Percentiles rank a stretch among this genome's conserved stretches.
phyloP scores from a whole-genome alignment of 2,888 invertebrate genomes.

The Noctuana brunneofusca region DNA sequence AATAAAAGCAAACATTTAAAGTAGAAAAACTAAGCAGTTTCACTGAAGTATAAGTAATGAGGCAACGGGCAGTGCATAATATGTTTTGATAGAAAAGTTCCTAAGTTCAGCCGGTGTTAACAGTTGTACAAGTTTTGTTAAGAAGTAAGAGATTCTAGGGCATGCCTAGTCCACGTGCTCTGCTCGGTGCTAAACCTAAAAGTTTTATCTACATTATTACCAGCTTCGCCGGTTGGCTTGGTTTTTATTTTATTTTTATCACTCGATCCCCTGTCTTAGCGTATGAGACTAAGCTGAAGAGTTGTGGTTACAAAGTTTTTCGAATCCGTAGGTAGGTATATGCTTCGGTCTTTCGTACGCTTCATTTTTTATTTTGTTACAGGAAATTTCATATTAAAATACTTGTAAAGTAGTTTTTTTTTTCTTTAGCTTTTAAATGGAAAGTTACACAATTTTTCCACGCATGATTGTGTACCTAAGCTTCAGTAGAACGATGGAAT shows the following conservation, averaged over 20 bases:
- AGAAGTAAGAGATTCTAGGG: slow-evolving; percentile 38
- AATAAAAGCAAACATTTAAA: slow-evolving; percentile 28
- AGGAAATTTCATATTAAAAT: too few species aligned
- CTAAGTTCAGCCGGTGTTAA: slow-evolving; percentile 38
- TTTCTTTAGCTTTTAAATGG: too few species aligned
- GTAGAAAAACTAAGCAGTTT: slow-evolving; percentile 27
- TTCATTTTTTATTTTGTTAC: too few species aligned
- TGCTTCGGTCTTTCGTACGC: too few species aligned
- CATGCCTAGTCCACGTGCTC: slow-evolving; percentile 1
- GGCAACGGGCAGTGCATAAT: slow-evolving; percentile 38
- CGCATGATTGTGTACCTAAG: too few species aligned
- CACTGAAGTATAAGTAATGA: slow-evolving; percentile 29
- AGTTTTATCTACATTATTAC: neutral
- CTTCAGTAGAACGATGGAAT: too few species aligned
- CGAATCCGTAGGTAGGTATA: too few species aligned
- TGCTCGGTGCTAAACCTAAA: neutral
- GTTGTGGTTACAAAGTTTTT: neutral
- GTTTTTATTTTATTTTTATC: neutral
- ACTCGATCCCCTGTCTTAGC: too few species aligned
- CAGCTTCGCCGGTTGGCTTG: neutral
- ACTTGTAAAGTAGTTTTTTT: too few species aligned
- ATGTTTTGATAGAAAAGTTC: slow-evolving; percentile 40
- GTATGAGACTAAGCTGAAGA: neutral
- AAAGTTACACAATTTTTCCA: too few species aligned
- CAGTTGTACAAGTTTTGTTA: slow-evolving; percentile 40